Evolutionary conservation across 1,140 invertebrate species (phyloP).

Genomic region (Whitmania pigra): DNA sequence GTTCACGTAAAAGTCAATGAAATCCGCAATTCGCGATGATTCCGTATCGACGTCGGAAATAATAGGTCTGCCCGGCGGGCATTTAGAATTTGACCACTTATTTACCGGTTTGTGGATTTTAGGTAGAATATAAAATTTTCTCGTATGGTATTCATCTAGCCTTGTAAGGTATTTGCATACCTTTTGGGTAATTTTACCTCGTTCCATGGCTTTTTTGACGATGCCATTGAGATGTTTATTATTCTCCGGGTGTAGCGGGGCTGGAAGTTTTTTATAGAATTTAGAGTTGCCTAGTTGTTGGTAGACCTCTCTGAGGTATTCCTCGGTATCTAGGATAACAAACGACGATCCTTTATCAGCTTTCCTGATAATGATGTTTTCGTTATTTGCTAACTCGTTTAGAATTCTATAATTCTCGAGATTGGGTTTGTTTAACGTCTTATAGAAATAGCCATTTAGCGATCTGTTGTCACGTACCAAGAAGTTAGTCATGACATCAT

Average conservation of each 20-base stretch:
- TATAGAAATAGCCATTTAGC: no score
- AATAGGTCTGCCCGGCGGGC: constrained; percentile 2
- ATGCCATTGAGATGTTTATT: neutral
- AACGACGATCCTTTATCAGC: neutral
- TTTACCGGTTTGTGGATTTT: constrained; percentile 13
- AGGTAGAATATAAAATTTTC: constrained; percentile 15
- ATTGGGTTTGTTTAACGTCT: no score
- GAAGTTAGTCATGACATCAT: no score
- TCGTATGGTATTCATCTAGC: neutral
- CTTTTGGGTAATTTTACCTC: neutral
- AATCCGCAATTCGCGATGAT: neutral
- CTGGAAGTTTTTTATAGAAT: neutral
- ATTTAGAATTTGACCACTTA: neutral
- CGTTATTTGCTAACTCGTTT: neutral
- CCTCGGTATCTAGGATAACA: neutral
- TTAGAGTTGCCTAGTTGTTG: neutral
- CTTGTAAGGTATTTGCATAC: neutral
- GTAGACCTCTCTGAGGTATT: neutral
- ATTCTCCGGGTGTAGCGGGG: neutral
- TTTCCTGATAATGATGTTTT: neutral
- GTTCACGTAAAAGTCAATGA: constrained; percentile 9
- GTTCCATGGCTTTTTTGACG: neutral
- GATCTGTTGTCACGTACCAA: no score
- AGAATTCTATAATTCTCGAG: no score
- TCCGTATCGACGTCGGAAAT: constrained; percentile 1